phyloP scores from a whole-genome alignment of 2,797 vertebrate genomes.

The Masticophis lateralis region DNA sequence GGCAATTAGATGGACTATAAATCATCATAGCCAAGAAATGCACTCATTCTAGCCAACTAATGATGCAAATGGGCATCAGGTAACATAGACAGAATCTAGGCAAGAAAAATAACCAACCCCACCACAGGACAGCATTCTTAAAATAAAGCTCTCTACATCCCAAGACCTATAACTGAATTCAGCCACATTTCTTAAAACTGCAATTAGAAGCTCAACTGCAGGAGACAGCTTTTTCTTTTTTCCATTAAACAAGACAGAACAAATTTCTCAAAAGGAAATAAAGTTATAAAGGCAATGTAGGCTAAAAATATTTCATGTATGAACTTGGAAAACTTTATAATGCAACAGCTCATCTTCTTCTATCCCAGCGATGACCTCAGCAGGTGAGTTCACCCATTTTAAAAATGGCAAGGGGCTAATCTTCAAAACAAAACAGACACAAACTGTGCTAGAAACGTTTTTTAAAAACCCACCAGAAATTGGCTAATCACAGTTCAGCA shows the following conservation, averaged over 20 bases:
- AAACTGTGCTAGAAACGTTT: background rate
- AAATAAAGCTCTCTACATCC: background rate
- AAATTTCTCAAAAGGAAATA: background rate
- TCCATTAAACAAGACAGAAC: background rate
- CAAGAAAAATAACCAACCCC: background rate
- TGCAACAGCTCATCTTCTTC: slow-evolving; percentile 16
- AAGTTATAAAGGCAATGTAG: background rate
- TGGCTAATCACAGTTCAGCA: background rate
- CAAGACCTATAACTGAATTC: background rate
- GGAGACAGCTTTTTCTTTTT: background rate
- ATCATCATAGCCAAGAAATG: background rate
- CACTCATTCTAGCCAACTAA: background rate
- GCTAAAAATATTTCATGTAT: slow-evolving; percentile 47
- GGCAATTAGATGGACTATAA: background rate
- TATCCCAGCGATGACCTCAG: slow-evolving; percentile 50
- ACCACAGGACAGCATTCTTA: background rate
- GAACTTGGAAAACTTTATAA: slow-evolving; percentile 23
- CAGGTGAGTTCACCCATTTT: slow-evolving; percentile 1
- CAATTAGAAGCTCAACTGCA: background rate
- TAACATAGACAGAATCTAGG: background rate
- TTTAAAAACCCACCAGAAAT: background rate
- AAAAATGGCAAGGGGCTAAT: slow-evolving; percentile 17
- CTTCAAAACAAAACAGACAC: slow-evolving; percentile 33
- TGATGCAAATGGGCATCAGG: background rate
- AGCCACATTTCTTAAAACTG: background rate